These are phyloP conservation scores for Pagetopsis macropterus DNA, from an alignment of 2,797 vertebrate genomes.

Conservation along the genomic window DNA sequence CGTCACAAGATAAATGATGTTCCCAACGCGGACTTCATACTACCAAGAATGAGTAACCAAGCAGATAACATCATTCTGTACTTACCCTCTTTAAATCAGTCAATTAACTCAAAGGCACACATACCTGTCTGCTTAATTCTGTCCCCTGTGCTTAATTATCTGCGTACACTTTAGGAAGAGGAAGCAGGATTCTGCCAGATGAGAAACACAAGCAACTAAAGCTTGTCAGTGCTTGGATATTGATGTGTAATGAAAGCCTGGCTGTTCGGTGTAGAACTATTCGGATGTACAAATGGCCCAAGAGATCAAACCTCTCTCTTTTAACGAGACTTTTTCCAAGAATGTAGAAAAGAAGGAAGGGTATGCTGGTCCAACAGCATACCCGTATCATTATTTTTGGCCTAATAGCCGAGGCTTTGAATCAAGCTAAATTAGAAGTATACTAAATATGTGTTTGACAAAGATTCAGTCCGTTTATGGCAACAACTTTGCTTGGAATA, in stretches of 20 bases:
- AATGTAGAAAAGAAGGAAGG: neutral
- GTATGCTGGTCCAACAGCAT: neutral
- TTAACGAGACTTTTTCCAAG: conserved; percentile 3
- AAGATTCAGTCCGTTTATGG: neutral
- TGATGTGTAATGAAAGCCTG: conserved; percentile 57
- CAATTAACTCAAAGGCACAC: conserved; percentile 76
- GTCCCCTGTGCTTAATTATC: conserved; percentile 81
- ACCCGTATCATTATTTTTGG: neutral
- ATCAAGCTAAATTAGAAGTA: conserved; percentile 1
- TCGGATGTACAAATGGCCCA: conserved; percentile 25
- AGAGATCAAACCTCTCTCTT: conserved; percentile 30
- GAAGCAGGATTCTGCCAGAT: conserved; percentile 61
- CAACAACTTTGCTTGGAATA: neutral
- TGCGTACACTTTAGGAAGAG: conserved; percentile 65
- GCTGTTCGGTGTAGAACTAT: conserved; percentile 26
- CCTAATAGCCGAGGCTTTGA: neutral
- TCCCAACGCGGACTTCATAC: conserved; percentile 37
- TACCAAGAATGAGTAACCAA: conserved; percentile 51
- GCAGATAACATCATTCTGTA: conserved; percentile 66
- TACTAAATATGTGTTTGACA: neutral
- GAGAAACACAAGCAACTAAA: conserved; percentile 22
- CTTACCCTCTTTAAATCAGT: conserved; percentile 74
- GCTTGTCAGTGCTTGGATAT: conserved; percentile 58
- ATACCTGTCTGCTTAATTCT: conserved; percentile 79
- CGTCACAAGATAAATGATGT: conserved; percentile 61